Conservation (phyloP, 2,797 vertebrate species). For the Pampus argenteus region DNA sequence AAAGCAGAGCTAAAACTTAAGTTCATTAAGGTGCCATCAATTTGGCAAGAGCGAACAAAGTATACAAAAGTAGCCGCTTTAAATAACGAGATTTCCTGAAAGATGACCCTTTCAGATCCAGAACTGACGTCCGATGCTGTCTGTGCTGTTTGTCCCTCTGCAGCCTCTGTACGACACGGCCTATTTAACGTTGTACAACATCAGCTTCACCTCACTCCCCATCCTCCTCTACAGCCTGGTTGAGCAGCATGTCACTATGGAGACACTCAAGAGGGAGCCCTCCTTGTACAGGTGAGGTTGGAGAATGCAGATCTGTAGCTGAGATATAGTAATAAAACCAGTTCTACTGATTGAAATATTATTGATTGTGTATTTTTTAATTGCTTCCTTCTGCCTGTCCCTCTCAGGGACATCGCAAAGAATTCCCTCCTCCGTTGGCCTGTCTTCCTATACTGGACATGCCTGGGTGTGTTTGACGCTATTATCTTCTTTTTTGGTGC, state of each 20-base stretch:
- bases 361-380: not conserved
- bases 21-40: too few relatives aligned
- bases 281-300: conserved; percentile 90
- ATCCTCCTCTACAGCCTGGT: conserved; percentile 97
- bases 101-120: not conserved
- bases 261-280: conserved; percentile 92
- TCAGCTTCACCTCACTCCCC: conserved; percentile 98
- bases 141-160: conserved; percentile 25
- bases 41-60: too few relatives aligned
- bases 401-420: conserved; percentile 93
- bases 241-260: conserved; percentile 93
- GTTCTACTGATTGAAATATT: too few relatives aligned
- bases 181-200: conserved; percentile 98
- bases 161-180: conserved; percentile 98
- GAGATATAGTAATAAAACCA: not conserved
- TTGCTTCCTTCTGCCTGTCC: not conserved
- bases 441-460: conserved; percentile 97
- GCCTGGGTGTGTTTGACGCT: conserved; percentile 95
- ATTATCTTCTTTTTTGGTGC: conserved; percentile 98
- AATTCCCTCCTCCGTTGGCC: conserved; percentile 95
- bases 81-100: not conserved
- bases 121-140: conserved; percentile 1
- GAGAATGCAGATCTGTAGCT: not conserved
- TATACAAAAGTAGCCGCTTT: not conserved
- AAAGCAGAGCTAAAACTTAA: too few relatives aligned